phyloP scores from a whole-genome alignment of 2,797 vertebrate genomes.

The Enteromius thamalakanensis region DNA sequence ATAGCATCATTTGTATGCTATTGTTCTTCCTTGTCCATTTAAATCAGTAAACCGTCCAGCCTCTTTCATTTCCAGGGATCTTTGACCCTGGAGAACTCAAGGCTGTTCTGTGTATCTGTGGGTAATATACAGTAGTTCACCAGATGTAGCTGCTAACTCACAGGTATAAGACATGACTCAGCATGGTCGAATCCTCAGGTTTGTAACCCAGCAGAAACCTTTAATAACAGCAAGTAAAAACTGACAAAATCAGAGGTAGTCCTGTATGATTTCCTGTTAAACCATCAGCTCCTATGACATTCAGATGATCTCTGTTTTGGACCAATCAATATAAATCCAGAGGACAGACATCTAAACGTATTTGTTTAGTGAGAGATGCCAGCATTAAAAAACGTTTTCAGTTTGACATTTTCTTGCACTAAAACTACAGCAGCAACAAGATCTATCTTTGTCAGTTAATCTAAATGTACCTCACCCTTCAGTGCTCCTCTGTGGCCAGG shows the following conservation, averaged over 20 bases:
- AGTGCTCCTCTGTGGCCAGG: background rate
- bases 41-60: background rate
- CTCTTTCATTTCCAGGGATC: background rate
- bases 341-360: background rate
- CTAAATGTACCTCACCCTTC: conserved; percentile 17
- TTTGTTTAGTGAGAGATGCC: background rate
- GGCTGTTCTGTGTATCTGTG: background rate
- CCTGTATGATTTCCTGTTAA: background rate
- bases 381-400: background rate
- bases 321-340: background rate
- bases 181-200: conserved; percentile 24
- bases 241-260: background rate
- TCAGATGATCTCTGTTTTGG: background rate
- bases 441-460: conserved; percentile 17
- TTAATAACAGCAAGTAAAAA: background rate
- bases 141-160: conserved; percentile 7
- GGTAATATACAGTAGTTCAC: background rate
- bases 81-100: background rate
- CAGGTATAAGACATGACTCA: conserved; percentile 25
- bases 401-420: background rate
- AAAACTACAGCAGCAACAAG: background rate
- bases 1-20: background rate
- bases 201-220: background rate
- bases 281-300: background rate
- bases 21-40: background rate